Percentiles rank a stretch among this genome's conserved stretches.
Evolutionary conservation across 2,113 vertebrate species (phyloP).

Genomic region (Microtus montanus): DNA sequence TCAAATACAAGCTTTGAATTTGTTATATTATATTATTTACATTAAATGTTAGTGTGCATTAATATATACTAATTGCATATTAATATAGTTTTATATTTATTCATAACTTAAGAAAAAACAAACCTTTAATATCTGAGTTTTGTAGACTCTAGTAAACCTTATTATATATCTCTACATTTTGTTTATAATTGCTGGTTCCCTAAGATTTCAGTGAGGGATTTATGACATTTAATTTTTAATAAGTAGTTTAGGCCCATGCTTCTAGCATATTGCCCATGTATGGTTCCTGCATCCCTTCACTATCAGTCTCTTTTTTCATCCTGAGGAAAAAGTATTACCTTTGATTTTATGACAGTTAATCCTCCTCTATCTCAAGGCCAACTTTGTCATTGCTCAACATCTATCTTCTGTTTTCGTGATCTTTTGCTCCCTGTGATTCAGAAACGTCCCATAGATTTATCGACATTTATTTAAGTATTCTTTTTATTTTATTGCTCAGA

Average conservation of each 20-base stretch:
- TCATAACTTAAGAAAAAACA: neutral
- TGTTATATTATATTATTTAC: neutral
- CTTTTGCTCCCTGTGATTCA: constrained; percentile 48
- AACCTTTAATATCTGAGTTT: neutral
- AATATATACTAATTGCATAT: neutral
- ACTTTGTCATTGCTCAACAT: constrained; percentile 28
- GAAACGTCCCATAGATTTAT: constrained; percentile 63
- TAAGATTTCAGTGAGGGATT: neutral
- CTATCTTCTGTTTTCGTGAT: constrained; percentile 27
- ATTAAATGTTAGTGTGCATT: neutral
- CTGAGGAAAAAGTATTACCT: constrained; percentile 58
- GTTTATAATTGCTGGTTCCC: neutral
- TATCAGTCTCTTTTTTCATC: constrained; percentile 61
- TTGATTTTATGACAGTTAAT: constrained; percentile 67
- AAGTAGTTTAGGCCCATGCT: neutral
- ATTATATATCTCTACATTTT: neutral
- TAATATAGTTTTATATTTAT: neutral
- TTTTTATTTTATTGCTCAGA: constrained; percentile 65
- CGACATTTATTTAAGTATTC: constrained; percentile 36
- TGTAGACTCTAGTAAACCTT: neutral
- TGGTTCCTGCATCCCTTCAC: constrained; percentile 27
- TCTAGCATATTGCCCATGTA: neutral
- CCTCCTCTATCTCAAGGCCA: constrained; percentile 51
- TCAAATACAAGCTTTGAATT: neutral
- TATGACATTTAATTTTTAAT: constrained; percentile 4